A percentile compares a stretch with the other conserved stretches of the same genome.
These are phyloP conservation scores for Trichogramma dendrolimi DNA, from an alignment of 2,888 invertebrate species.

Conservation along the genomic window DNA sequence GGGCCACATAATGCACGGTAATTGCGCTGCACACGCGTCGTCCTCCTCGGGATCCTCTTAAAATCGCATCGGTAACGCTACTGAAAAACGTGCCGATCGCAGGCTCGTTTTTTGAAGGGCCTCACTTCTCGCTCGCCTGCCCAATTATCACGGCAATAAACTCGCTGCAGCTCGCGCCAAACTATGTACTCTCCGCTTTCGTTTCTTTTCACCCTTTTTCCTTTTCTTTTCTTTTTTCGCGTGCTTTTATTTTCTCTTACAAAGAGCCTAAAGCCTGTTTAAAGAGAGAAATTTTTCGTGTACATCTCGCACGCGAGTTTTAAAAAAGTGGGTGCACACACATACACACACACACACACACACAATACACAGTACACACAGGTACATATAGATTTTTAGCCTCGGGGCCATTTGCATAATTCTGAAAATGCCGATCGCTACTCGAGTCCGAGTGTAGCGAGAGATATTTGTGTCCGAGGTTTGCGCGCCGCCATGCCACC, in stretches of 20 bases:
- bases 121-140: slow-evolving; percentile 23
- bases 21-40: slow-evolving; percentile 24
- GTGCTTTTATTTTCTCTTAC: too few relatives aligned
- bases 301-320: too few relatives aligned
- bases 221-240: background rate
- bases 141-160: slow-evolving; percentile 33
- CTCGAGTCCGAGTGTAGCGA: background rate
- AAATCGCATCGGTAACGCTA: slow-evolving; percentile 46
- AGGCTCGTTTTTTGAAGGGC: slow-evolving; percentile 20
- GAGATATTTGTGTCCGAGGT: background rate
- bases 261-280: slow-evolving; percentile 3
- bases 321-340: slow-evolving; percentile 5
- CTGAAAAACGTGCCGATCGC: background rate
- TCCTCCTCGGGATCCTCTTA: slow-evolving; percentile 34
- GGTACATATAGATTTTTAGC: background rate
- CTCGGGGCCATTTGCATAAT: slow-evolving; percentile 23
- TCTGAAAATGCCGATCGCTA: slow-evolving; percentile 2
- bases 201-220: slow-evolving; percentile 2
- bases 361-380: slow-evolving; percentile 16
- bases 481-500: too few relatives aligned
- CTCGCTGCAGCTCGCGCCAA: background rate
- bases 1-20: background rate
- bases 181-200: background rate
- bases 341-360: slow-evolving; percentile 11
- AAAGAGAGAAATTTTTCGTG: slow-evolving; percentile 17